Evolutionary conservation across 2,797 vertebrate genomes (phyloP).

Genomic region (Smutsia temminckii): DNA sequence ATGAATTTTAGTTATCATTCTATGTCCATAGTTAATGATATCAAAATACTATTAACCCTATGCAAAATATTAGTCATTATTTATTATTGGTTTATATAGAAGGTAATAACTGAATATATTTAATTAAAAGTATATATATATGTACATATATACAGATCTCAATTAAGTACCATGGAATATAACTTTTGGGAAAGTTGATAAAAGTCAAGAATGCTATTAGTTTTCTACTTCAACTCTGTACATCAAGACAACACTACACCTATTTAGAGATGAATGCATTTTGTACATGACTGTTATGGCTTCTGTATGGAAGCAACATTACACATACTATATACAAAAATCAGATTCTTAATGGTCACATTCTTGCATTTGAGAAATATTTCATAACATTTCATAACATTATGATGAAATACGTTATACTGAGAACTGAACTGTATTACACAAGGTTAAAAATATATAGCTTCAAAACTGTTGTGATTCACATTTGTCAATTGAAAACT

Average conservation of each 20-base stretch:
- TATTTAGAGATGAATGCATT: neutral
- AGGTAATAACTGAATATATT: neutral
- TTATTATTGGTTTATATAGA: neutral
- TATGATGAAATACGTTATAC: neutral
- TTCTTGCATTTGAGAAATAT: neutral
- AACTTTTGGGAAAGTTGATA: neutral
- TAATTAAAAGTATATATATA: neutral
- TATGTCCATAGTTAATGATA: neutral
- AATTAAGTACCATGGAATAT: neutral
- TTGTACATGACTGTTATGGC: neutral
- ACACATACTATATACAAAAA: neutral
- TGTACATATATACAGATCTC: neutral
- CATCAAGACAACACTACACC: neutral
- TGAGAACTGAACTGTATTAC: neutral
- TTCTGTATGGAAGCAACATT: neutral
- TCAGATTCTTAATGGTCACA: neutral
- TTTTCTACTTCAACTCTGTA: neutral
- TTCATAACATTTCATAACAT: neutral
- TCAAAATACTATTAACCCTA: neutral
- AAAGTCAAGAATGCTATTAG: neutral
- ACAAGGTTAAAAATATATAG: constrained; percentile 28
- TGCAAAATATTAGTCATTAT: neutral
- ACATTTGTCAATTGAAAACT: neutral
- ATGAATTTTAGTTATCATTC: neutral
- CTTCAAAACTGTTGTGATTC: constrained; percentile 45